Evolutionary conservation across 2,797 vertebrate species (phyloP), one percentile per base, ranked within the genome.

Genomic region (Meda fulgida): DNA sequence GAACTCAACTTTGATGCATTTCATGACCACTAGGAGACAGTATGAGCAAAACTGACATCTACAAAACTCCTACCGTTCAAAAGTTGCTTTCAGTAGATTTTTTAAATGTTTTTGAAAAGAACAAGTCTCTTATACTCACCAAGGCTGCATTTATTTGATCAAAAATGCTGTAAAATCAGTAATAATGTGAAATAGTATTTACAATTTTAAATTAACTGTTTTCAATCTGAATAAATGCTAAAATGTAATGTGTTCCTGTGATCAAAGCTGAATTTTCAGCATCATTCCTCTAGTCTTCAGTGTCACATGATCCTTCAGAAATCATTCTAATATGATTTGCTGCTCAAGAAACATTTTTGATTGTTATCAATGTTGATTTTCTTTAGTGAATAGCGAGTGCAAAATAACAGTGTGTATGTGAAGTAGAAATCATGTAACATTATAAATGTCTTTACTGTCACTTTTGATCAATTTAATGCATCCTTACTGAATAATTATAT

Each of bases 11-110:
- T 11, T 60, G 23, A 48, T 55, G 46, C 29, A 60, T 29, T 81
- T 38, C 8, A 84, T 31, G 21, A 51, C 81, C 84, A 66, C 46
- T 34, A 76, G 80, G 5, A 34, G 40, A 18, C 53, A 80, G 70
- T 58, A 38, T 60, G 48, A 40, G 8, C 63, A n/a, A 31, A 78
- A 21, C 13, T 8, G 0, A 34, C 38, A 63, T 14, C n/a, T n/a
- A 63, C 13, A 26, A 60, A 14, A 29, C 60, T 63, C 53, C 7
- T 29, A 16, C 5, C 1, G 1, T 29, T 60, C 26, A 16, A 63
- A 63, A 29, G 60, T 63, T 29, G 5, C 14, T 10, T 14, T 51
- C 4, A 1, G 14, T 16, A 16, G 48, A 53, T 55, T 21, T 13
- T 43, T 7, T 26, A 0, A 26, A 60, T n/a, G 55, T n/a, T 5